phyloP scores from a whole-genome alignment of 2,888 invertebrate genomes.

The Erebia epiphron region DNA sequence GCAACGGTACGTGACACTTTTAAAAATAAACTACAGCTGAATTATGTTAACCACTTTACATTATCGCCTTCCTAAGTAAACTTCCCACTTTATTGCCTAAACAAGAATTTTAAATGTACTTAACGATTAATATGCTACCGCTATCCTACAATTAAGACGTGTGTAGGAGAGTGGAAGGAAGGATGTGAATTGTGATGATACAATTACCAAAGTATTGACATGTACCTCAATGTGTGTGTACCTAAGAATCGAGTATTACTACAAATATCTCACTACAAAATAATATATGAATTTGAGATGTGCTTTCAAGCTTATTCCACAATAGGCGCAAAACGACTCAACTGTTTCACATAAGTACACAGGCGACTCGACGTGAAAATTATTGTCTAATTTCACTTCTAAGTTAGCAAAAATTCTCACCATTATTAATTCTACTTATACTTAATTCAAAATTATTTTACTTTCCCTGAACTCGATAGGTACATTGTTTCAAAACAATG shows the following conservation, averaged over 20 bases:
- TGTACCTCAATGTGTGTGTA: too few species aligned
- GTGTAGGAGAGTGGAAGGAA: too few species aligned
- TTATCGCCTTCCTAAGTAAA: constrained; percentile 6
- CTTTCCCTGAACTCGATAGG: neutral
- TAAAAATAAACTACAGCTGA: constrained; percentile 58
- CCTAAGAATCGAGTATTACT: too few species aligned
- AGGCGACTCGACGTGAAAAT: neutral
- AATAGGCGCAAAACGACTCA: too few species aligned
- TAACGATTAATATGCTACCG: neutral
- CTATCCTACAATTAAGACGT: neutral
- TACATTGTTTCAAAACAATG: neutral
- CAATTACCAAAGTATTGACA: too few species aligned
- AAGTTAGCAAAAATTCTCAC: constrained; percentile 1
- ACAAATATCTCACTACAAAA: too few species aligned
- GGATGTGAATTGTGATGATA: too few species aligned
- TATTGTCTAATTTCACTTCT: constrained; percentile 1
- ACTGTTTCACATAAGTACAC: too few species aligned
- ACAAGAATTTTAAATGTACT: neutral
- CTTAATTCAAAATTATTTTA: neutral
- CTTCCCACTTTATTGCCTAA: constrained; percentile 14
- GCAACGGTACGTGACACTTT: constrained; percentile 67
- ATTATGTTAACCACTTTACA: constrained; percentile 30
- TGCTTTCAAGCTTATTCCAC: too few species aligned
- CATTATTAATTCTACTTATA: neutral
- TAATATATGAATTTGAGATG: too few species aligned